Evolutionary conservation across 1,140 invertebrate genomes (phyloP).

Genomic region (Nasonia vitripennis): DNA sequence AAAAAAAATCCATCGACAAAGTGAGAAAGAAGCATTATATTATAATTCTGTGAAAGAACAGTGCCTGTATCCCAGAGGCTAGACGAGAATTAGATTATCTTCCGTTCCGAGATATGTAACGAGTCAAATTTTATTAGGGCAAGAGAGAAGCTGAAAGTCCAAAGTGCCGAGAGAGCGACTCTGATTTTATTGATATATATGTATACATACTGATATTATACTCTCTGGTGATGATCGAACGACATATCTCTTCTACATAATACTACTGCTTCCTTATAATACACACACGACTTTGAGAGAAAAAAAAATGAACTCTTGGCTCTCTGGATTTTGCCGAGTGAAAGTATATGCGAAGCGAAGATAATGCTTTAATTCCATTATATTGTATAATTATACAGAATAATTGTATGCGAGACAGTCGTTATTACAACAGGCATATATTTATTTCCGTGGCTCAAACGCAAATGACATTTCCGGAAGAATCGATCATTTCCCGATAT

Average conservation of each 20-base stretch:
- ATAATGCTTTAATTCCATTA: neutral
- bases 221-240: neutral
- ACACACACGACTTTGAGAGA: neutral
- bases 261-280: neutral
- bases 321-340: neutral
- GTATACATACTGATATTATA: neutral
- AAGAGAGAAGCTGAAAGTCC: neutral
- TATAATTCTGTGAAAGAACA: slow-evolving; percentile 68
- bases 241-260: neutral
- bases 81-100: slow-evolving; percentile 62
- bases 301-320: neutral
- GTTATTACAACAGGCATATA: neutral
- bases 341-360: neutral
- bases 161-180: slow-evolving; percentile 11
- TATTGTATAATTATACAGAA: neutral
- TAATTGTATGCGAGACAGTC: neutral
- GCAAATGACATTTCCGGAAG: neutral
- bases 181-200: neutral
- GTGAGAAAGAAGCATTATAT: slow-evolving; percentile 57
- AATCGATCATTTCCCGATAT: neutral
- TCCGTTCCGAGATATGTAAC: slow-evolving; percentile 4
- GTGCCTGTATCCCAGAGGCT: slow-evolving; percentile 70
- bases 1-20: slow-evolving; percentile 47
- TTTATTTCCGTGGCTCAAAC: neutral
- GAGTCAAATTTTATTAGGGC: neutral